Evolutionary conservation across 2,113 vertebrate species (phyloP).

Genomic region (Amphilophus citrinellus): DNA sequence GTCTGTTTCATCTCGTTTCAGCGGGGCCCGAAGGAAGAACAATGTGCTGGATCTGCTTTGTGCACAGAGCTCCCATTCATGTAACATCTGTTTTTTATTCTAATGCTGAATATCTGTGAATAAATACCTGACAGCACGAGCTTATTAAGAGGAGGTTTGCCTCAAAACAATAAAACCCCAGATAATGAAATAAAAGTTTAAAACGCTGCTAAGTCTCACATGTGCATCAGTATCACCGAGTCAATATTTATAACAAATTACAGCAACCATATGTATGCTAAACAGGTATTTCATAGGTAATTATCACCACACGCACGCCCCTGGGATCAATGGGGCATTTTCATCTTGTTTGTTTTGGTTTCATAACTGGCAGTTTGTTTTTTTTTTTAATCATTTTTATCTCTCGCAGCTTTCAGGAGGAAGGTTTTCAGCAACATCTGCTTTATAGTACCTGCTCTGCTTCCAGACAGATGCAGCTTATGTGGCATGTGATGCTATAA

Average conservation of each 20-base stretch:
- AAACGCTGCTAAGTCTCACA: neutral
- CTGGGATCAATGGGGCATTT: no score
- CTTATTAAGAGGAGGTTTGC: neutral
- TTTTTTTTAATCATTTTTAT: neutral
- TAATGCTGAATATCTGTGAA: slow-evolving; percentile 20
- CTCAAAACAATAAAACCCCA: neutral
- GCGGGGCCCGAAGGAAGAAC: slow-evolving; percentile 33
- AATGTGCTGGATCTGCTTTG: slow-evolving; percentile 40
- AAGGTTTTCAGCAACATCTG: no score
- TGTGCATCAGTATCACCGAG: neutral
- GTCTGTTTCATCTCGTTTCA: slow-evolving; percentile 55
- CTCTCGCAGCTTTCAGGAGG: neutral
- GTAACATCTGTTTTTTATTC: slow-evolving; percentile 41
- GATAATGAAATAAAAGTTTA: neutral
- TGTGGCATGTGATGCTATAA: neutral
- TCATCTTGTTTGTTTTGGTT: neutral
- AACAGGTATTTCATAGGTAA: no score
- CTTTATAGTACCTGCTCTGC: neutral
- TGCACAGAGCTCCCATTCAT: slow-evolving; percentile 51
- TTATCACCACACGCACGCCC: no score
- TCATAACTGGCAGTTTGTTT: neutral
- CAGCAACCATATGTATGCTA: neutral
- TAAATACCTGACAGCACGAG: slow-evolving; percentile 11
- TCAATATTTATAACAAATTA: neutral
- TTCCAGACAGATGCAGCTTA: neutral